phyloP scores from a whole-genome alignment of 2,113 vertebrate genomes.

The Myxocyprinus asiaticus region DNA sequence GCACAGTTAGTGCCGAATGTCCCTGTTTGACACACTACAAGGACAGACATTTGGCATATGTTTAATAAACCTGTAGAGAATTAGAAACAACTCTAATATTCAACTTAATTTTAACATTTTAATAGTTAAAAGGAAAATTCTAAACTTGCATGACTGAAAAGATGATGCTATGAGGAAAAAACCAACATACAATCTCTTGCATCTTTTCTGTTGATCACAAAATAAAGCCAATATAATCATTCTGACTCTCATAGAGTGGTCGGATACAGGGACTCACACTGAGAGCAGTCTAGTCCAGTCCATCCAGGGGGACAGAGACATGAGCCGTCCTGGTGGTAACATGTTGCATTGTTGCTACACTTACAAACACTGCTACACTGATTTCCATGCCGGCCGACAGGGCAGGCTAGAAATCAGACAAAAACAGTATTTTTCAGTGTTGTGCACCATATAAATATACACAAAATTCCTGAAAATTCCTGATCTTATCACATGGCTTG shows the following conservation, averaged over 20 bases:
- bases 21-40: conserved; percentile 66
- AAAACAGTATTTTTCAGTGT: too few relatives aligned
- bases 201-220: too few relatives aligned
- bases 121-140: not conserved
- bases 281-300: conserved; percentile 78
- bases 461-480: too few relatives aligned
- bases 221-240: too few relatives aligned
- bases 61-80: not conserved
- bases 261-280: conserved; percentile 69
- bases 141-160: not conserved
- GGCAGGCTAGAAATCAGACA: conserved; percentile 73
- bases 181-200: not conserved
- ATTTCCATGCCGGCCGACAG: conserved; percentile 79
- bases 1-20: conserved; percentile 74
- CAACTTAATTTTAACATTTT: not conserved
- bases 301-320: conserved; percentile 82
- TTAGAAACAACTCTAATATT: not conserved
- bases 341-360: conserved; percentile 82
- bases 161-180: not conserved
- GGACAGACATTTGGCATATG: conserved; percentile 25
- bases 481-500: too few relatives aligned
- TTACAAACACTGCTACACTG: conserved; percentile 79
- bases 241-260: too few relatives aligned
- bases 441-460: too few relatives aligned
- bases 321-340: conserved; percentile 80